Base-by-base conservation (phyloP, 2,888 invertebrate species). In the Apodemia hepburni region DNA sequence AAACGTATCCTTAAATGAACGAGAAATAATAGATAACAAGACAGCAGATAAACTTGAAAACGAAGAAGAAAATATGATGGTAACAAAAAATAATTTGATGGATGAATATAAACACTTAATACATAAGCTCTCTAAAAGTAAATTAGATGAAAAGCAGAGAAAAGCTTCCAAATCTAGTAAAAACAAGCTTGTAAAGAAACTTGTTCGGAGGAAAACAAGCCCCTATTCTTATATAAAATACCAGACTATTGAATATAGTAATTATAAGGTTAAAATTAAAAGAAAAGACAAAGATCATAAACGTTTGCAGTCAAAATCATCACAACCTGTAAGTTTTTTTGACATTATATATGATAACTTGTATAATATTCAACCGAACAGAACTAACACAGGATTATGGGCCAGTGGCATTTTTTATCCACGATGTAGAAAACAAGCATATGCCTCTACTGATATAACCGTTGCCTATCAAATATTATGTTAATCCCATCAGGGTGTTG, bases 281-380 rank as follows among this genome's bases (percentile, higher is more conserved):
- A 54, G 54, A 54, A 54, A 22, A 15, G 54, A 54, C 1, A 54
- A 54, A 54, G 27, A 54, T 27, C 54, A 54, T 12, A 54, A 15
- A 54, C 27, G 27, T 54, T 12, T 54, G 12, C 11, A 54, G 27
- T 22, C 54, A 15, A 54, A 18, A 12, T 54, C 27, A 22, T 54
- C 54, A 6, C 54, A 54, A 54, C 54, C 54, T 1, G 54, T 54
- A 22, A 54, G 38, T n/a, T 18, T 17, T 12, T 38, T 35, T 9
- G 9, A 35, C 35, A 9, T 35, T 9, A 29, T 29, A 7, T 29
- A 29, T 0, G 22, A 22, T 22, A 22, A 1, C 22, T 22, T 22
- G 22, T 22, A 22, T 22, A 22, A 22, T 2, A 22, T 22, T 22
- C 22, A 22, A 22, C 22, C 22, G 22, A 22, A 22, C 22, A 22